Conservation (phyloP, 2,113 vertebrate species). For the Arothron firmamentum region DNA sequence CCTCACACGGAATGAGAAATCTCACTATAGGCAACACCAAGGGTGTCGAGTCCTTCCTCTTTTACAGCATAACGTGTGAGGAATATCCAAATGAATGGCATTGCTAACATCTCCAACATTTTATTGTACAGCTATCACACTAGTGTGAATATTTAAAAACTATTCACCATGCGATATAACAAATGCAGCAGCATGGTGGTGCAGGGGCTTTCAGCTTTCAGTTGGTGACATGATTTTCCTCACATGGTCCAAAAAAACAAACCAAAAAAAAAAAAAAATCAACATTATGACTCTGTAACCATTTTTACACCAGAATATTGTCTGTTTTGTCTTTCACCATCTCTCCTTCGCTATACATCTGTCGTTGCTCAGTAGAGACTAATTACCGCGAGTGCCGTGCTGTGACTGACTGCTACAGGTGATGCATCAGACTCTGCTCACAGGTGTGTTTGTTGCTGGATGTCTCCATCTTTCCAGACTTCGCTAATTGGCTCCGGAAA, state of each 20-base stretch:
- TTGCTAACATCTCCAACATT: too few relatives aligned
- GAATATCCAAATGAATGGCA: too few relatives aligned
- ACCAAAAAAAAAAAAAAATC: too few relatives aligned
- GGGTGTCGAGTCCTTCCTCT: background rate
- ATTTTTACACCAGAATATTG: too few relatives aligned
- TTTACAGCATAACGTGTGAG: background rate
- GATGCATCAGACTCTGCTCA: conserved; percentile 53
- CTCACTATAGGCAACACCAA: background rate
- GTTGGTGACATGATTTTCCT: too few relatives aligned
- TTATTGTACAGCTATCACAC: too few relatives aligned
- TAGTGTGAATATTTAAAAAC: too few relatives aligned
- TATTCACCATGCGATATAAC: too few relatives aligned
- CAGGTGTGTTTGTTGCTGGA: conserved; percentile 64
- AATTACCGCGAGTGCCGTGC: conserved; percentile 67
- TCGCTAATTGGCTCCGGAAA: conserved; percentile 51
- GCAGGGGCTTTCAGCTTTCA: too few relatives aligned
- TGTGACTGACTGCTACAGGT: conserved; percentile 67
- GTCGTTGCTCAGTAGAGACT: conserved; percentile 69
- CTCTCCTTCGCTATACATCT: conserved; percentile 54
- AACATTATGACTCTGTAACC: too few relatives aligned
- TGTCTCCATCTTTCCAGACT: conserved; percentile 39
- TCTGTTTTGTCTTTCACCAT: conserved; percentile 9
- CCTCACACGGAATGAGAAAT: conserved; percentile 4
- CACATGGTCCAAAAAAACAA: too few relatives aligned
- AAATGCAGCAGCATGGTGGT: too few relatives aligned